phyloP scores from a whole-genome alignment of 2,888 invertebrate species.

The Brenthis daphne region DNA sequence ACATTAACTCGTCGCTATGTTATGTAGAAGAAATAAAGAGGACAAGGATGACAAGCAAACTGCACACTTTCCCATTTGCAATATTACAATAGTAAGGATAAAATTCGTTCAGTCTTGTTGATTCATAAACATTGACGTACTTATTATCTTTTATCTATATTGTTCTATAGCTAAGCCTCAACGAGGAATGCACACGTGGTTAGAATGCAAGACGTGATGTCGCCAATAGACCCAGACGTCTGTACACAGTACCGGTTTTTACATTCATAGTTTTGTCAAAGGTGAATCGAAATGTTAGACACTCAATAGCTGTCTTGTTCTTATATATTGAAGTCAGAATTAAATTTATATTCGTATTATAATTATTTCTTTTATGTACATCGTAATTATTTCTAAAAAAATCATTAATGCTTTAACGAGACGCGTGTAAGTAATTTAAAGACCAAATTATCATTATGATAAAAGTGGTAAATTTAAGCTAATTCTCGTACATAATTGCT shows the following conservation, averaged over 20 bases:
- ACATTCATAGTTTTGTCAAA: conserved; percentile 6
- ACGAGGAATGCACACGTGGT: conserved; percentile 10
- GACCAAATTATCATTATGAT: not conserved
- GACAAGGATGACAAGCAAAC: too few relatives aligned
- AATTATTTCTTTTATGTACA: not conserved
- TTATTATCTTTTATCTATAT: not conserved
- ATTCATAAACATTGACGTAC: not conserved
- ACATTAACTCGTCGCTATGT: too few relatives aligned
- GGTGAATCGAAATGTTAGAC: conserved; percentile 10
- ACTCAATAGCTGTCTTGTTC: not conserved
- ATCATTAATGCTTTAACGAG: too few relatives aligned
- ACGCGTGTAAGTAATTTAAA: not conserved
- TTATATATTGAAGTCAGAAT: not conserved
- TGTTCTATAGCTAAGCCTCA: not conserved
- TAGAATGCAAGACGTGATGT: conserved; percentile 20
- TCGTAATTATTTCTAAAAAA: too few relatives aligned
- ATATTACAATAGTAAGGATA: too few relatives aligned
- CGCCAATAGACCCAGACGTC: conserved; percentile 11
- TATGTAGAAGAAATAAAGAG: too few relatives aligned
- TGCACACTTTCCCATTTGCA: too few relatives aligned
- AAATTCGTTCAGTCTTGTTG: too few relatives aligned
- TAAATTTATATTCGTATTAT: not conserved
- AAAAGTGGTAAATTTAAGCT: not conserved
- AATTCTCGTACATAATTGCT: conserved; percentile 1
- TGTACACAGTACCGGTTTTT: conserved; percentile 23